A percentile compares a stretch with the other conserved stretches of the same genome.
These are phyloP conservation scores for Rhopalosiphum nymphaeae DNA, from an alignment of 2,888 invertebrate genomes.

Conservation along the genomic window DNA sequence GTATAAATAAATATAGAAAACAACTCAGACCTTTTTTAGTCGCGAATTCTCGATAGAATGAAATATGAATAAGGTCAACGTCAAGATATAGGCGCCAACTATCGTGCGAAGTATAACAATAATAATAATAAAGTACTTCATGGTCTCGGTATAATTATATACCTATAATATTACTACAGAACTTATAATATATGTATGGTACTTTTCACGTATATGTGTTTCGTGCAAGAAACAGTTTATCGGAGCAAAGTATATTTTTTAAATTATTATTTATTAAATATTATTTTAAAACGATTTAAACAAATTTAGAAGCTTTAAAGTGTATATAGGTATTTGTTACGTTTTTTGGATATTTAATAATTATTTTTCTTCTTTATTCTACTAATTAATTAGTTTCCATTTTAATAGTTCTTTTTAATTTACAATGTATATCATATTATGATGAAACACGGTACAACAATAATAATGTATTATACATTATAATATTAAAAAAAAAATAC, in stretches of 20 bases:
- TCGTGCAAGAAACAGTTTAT: neutral
- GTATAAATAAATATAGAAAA: neutral
- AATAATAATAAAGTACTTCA: conserved; percentile 7
- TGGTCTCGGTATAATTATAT: conserved; percentile 1
- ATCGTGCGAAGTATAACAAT: conserved; percentile 7
- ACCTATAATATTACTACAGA: neutral
- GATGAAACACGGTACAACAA: neutral
- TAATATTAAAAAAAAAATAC: neutral
- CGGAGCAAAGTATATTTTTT: neutral
- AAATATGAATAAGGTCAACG: conserved; percentile 13
- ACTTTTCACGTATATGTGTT: neutral
- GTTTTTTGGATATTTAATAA: neutral
- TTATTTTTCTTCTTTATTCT: neutral
- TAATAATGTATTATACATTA: neutral
- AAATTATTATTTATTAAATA: neutral
- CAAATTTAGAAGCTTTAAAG: no score
- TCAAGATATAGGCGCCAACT: conserved; percentile 1
- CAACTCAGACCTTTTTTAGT: neutral
- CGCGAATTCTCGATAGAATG: neutral
- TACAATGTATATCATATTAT: neutral
- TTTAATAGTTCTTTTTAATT: neutral
- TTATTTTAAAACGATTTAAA: neutral
- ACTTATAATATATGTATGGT: neutral
- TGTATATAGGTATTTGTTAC: neutral
- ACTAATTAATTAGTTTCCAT: neutral